These are phyloP conservation scores for Enteromius trimaculatus DNA, from an alignment of 2,797 vertebrate species.

Conservation along the genomic window DNA sequence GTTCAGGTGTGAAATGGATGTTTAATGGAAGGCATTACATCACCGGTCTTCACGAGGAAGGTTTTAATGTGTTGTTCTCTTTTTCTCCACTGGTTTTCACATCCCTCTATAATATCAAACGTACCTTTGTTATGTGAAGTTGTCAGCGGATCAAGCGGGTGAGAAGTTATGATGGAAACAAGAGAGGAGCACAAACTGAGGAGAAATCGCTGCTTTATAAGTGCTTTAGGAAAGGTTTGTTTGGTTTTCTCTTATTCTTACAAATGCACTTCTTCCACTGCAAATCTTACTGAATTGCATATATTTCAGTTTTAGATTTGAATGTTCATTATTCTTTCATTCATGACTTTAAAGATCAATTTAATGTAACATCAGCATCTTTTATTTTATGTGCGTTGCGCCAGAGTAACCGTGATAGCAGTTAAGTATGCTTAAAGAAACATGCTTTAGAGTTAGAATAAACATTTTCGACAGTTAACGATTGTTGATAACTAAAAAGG, in stretches of 20 bases:
- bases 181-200: background rate
- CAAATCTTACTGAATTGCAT: background rate
- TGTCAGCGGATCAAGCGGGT: background rate
- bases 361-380: background rate
- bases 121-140: background rate
- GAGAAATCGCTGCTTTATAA: background rate
- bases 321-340: background rate
- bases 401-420: background rate
- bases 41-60: background rate
- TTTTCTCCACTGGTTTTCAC: background rate
- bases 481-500: conserved; percentile 62
- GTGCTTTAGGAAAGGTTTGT: background rate
- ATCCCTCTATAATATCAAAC: background rate
- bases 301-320: background rate
- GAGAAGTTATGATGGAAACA: background rate
- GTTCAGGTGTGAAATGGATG: background rate
- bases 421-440: conserved; percentile 64
- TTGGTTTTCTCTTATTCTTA: background rate
- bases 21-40: background rate
- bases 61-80: background rate
- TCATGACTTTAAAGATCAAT: background rate
- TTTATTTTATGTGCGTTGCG: background rate
- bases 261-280: background rate
- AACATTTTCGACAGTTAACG: no score
- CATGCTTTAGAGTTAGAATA: conserved; percentile 47